phyloP scores from a whole-genome alignment of 2,113 vertebrate species.

The Antennarius striatus region DNA sequence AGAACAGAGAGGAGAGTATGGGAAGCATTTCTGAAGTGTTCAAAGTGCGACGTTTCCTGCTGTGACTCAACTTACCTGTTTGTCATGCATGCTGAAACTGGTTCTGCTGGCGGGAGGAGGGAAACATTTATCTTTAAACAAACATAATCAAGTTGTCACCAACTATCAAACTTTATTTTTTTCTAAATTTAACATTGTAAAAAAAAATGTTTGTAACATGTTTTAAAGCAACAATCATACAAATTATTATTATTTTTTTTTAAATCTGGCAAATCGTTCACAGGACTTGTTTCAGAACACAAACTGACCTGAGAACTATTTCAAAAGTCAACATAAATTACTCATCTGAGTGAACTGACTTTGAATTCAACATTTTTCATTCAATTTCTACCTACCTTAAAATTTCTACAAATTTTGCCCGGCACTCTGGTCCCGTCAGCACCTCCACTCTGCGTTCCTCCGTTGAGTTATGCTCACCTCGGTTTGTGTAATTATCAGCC shows the following conservation, averaged over 20 bases:
- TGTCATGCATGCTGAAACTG: conserved; percentile 37
- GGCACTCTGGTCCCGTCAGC: background rate
- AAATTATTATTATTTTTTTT: too few relatives aligned
- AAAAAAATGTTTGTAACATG: too few relatives aligned
- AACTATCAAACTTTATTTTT: background rate
- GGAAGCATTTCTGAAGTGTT: background rate
- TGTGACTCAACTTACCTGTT: conserved; percentile 28
- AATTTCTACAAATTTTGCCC: background rate
- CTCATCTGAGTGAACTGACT: too few relatives aligned
- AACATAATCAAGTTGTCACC: too few relatives aligned
- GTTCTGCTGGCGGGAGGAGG: background rate
- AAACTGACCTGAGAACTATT: background rate
- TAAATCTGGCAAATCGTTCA: background rate
- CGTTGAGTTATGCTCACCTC: background rate
- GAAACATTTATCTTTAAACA: background rate
- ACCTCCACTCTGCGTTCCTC: background rate
- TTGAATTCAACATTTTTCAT: background rate
- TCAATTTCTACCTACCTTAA: conserved; percentile 12
- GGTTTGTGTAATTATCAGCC: conserved; percentile 51
- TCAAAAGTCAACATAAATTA: too few relatives aligned
- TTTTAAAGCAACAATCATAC: background rate
- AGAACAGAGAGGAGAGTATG: background rate
- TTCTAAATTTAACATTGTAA: background rate
- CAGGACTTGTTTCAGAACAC: background rate
- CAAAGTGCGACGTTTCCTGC: background rate